Evolutionary conservation across 2,888 invertebrate species (phyloP), one percentile per base, ranked within the genome.

Genomic region (Smittia sp.): DNA sequence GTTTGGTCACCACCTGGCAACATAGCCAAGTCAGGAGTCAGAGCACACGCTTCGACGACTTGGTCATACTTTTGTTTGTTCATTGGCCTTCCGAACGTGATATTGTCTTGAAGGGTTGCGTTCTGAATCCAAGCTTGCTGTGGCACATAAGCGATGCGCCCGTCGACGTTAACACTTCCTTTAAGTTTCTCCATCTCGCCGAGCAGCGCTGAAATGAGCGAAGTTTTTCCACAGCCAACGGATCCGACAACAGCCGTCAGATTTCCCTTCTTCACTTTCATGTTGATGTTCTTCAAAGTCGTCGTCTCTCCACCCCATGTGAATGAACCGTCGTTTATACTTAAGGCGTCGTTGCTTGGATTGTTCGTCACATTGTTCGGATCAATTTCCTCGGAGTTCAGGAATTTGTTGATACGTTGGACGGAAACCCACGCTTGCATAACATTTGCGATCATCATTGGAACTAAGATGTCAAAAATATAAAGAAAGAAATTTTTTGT

Each of bases 81-180:
- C 32, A 79, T 79, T 1, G 78, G 76, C 75, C 80, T 80, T 27
- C 83, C 83, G 79, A 86, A 86, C 38, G 84, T 76, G 72, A 86
- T 83, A 76, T 86, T 86, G 68, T 85, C 82, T 74, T 80, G 78
- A 9, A 86, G 76, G 0, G 84, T 83, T 0, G 83, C 81, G 77
- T 85, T 85, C 78, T 85, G 85, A 70, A 85, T 84, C 86, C 86
- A 86, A 0, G 85, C 85, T 77, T 85, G 84, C 77, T 86, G 86
- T 0, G 85, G 80, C 0, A 85, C 85, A 77, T 85, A 86, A 0
- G 85, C 85, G 4, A 85, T 77, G 1, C 78, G 77, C 15, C 85
- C 85, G 81, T 83, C 77, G 2, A 76, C 77, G 70, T 79, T 79
- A 1, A 79, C 78, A 32, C 66, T 76, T 39, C 81, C 82, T 32